Percentiles rank a stretch among this genome's conserved stretches.
Conservation (phyloP, 2,113 vertebrate genomes). For the Chinchilla lanigera region DNA sequence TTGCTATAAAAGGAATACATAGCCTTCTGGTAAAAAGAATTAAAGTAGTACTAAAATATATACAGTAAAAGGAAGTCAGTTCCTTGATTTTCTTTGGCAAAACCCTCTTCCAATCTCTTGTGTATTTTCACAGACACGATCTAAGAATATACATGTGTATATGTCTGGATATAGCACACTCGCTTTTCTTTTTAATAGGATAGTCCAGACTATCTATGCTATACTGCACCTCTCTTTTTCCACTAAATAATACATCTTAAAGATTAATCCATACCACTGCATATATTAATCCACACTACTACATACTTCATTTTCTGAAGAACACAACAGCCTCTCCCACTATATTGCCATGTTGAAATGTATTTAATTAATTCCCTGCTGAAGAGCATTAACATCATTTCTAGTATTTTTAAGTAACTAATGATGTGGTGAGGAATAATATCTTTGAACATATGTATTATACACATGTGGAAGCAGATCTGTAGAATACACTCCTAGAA, state of each 20-base stretch:
- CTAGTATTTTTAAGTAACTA: conserved; percentile 37
- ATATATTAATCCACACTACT: neutral
- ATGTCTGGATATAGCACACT: neutral
- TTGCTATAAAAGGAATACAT: conserved; percentile 35
- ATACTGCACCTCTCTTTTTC: neutral
- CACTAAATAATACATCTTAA: conserved; percentile 24
- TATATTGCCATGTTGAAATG: neutral
- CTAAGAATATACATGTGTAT: neutral
- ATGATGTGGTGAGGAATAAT: neutral
- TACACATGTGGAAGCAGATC: neutral
- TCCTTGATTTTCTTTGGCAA: conserved; percentile 34
- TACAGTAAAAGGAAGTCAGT: neutral
- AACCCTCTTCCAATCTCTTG: neutral
- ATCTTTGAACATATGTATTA: neutral
- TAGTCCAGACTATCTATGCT: neutral
- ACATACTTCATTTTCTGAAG: neutral
- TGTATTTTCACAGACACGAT: neutral
- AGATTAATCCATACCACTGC: neutral
- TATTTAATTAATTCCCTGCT: conserved; percentile 56
- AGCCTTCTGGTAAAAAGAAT: conserved; percentile 10
- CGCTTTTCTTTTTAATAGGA: neutral
- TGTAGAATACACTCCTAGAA: neutral
- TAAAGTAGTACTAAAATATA: conserved; percentile 39
- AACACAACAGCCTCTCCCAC: neutral
- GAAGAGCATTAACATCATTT: neutral